phyloP scores from a whole-genome alignment of 2,113 vertebrate species.

The Saimiri boliviensis region DNA sequence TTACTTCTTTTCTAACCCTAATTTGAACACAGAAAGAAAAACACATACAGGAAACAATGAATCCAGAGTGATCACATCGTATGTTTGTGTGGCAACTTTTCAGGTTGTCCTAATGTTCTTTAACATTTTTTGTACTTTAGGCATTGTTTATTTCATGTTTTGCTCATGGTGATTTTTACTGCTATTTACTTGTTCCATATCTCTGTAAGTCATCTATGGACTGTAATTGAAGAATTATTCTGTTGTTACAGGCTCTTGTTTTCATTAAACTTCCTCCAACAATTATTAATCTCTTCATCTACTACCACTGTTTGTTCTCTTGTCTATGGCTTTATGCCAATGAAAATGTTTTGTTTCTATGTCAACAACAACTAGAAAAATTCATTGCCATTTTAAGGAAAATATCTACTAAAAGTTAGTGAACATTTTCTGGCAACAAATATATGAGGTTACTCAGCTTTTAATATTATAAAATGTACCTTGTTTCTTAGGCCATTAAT shows the following conservation, averaged over 20 bases:
- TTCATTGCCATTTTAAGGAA: background rate
- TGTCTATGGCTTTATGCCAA: background rate
- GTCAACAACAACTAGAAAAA: background rate
- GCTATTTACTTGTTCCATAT: background rate
- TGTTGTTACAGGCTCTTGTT: background rate
- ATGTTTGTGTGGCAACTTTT: background rate
- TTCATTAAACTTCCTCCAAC: background rate
- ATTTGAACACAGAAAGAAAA: background rate
- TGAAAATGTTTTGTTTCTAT: background rate
- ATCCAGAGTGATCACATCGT: background rate
- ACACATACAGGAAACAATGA: background rate
- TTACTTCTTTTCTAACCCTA: background rate
- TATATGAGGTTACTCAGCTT: background rate
- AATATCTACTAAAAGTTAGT: background rate
- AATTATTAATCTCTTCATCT: background rate
- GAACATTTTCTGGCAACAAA: conserved; percentile 23
- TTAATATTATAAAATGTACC: background rate
- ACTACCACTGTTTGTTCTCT: background rate
- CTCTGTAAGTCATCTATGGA: background rate
- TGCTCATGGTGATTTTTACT: background rate
- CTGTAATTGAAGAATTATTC: background rate
- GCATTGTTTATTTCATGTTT: background rate
- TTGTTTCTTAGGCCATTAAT: background rate
- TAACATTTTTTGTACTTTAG: background rate
- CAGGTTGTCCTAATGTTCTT: background rate